phyloP scores from a whole-genome alignment of 2,888 invertebrate genomes.

The Drosophila conformis region DNA sequence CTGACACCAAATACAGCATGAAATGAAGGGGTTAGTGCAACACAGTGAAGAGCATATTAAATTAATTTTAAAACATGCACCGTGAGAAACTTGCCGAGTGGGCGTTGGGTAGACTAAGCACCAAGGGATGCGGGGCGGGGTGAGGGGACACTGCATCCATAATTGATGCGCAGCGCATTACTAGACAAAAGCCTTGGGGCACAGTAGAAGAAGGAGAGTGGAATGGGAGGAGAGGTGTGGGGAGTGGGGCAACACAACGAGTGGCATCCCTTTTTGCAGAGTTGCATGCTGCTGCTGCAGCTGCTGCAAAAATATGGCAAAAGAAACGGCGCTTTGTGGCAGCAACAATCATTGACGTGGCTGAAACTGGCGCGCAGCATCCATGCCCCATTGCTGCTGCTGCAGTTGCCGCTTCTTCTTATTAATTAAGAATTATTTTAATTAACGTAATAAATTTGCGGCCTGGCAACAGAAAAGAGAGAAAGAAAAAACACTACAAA shows the following conservation, averaged over 20 bases:
- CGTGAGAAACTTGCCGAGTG: conserved; percentile 69
- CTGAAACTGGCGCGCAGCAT: conserved; percentile 30
- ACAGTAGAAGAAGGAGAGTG: neutral
- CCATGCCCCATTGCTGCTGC: conserved; percentile 28
- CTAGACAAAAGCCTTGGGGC: conserved; percentile 59
- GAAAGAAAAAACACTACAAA: conserved; percentile 14
- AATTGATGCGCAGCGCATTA: conserved; percentile 72
- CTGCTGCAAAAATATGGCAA: conserved; percentile 43
- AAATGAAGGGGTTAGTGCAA: conserved; percentile 14
- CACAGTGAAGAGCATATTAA: conserved; percentile 66
- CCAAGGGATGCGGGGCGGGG: neutral
- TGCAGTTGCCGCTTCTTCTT: conserved; percentile 65
- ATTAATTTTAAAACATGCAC: conserved; percentile 66
- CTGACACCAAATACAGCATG: conserved; percentile 3
- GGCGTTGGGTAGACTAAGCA: conserved; percentile 38
- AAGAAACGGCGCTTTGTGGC: conserved; percentile 44
- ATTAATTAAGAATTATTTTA: conserved; percentile 86
- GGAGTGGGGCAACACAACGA: conserved; percentile 8
- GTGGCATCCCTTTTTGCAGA: conserved; percentile 27
- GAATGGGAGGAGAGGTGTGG: neutral
- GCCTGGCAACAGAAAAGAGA: conserved; percentile 40
- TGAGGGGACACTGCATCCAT: conserved; percentile 44
- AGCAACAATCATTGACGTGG: conserved; percentile 26
- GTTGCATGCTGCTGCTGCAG: conserved; percentile 19
- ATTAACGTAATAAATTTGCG: conserved; percentile 85